Conservation (phyloP, 2,888 invertebrate genomes). For the Pterostichus niger region DNA sequence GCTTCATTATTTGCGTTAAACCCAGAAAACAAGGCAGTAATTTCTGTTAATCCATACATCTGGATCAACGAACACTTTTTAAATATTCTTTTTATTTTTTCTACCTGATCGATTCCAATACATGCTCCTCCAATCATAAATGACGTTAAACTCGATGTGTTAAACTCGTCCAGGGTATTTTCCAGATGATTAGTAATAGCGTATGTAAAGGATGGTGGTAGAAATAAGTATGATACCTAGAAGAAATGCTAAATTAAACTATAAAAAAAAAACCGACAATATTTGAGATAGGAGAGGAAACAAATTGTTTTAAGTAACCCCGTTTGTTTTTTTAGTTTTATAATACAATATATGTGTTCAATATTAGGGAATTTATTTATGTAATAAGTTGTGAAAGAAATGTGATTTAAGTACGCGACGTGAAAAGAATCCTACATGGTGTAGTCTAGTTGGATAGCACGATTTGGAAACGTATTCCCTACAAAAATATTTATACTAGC, state of each 20-base stretch:
- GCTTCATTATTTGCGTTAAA: neutral
- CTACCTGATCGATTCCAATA: constrained; percentile 56
- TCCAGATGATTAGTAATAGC: constrained; percentile 56
- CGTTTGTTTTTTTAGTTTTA: too few relatives aligned
- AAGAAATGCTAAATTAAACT: neutral
- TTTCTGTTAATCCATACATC: constrained; percentile 68
- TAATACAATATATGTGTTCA: too few relatives aligned
- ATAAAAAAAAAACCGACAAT: too few relatives aligned
- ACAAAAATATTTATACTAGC: too few relatives aligned
- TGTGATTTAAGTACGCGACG: too few relatives aligned
- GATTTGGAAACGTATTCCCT: too few relatives aligned
- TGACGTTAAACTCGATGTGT: constrained; percentile 55
- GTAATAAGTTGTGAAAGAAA: too few relatives aligned
- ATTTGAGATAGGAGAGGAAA: too few relatives aligned
- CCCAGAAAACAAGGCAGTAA: constrained; percentile 28
- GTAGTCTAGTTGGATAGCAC: too few relatives aligned
- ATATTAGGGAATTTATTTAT: too few relatives aligned
- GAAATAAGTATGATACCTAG: constrained; percentile 67
- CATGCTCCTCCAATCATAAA: constrained; percentile 67
- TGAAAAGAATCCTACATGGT: too few relatives aligned
- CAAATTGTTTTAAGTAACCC: too few relatives aligned
- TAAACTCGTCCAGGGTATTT: constrained; percentile 27
- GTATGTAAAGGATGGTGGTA: constrained; percentile 67
- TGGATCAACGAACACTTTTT: constrained; percentile 36
- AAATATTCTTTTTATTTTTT: constrained; percentile 60